These are phyloP conservation scores for Orthosia cruda DNA, from an alignment of 2,888 invertebrate genomes.

Conservation along the genomic window DNA sequence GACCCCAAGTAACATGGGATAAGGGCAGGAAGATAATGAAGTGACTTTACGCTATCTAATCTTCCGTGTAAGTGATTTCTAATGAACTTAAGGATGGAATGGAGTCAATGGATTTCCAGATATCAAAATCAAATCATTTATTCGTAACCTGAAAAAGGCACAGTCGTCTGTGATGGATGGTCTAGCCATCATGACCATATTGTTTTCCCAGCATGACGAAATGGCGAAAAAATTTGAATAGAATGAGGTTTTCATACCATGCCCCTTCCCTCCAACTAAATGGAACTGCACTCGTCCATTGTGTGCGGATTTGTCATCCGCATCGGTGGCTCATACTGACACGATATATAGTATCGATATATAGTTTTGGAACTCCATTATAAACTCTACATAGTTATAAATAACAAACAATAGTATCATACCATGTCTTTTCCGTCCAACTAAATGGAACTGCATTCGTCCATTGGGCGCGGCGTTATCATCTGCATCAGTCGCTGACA, in stretches of 20 bases:
- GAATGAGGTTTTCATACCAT: conserved; percentile 85
- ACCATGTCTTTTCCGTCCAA: conserved; percentile 94
- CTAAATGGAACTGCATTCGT: conserved; percentile 94
- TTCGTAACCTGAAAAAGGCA: neutral
- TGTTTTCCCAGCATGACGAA: too few relatives aligned
- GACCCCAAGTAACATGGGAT: too few relatives aligned
- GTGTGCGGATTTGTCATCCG: conserved; percentile 95
- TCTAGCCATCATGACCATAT: too few relatives aligned
- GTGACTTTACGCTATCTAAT: too few relatives aligned
- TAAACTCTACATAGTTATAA: conserved; percentile 65
- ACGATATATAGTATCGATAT: too few relatives aligned
- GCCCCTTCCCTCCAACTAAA: conserved; percentile 94
- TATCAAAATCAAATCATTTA: neutral
- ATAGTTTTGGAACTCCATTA: conserved; percentile 98
- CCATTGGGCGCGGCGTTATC: conserved; percentile 96
- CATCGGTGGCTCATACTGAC: conserved; percentile 95
- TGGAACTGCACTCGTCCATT: conserved; percentile 95
- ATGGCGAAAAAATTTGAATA: too few relatives aligned
- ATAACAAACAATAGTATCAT: conserved; percentile 47
- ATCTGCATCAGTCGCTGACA: conserved; percentile 96
- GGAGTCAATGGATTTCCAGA: too few relatives aligned
- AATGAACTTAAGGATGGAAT: too few relatives aligned
- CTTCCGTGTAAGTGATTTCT: too few relatives aligned
- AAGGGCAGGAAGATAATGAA: too few relatives aligned
- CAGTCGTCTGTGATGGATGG: too few relatives aligned